Conservation (phyloP, 2,113 vertebrate genomes). For the Anser brachyrhynchus region DNA sequence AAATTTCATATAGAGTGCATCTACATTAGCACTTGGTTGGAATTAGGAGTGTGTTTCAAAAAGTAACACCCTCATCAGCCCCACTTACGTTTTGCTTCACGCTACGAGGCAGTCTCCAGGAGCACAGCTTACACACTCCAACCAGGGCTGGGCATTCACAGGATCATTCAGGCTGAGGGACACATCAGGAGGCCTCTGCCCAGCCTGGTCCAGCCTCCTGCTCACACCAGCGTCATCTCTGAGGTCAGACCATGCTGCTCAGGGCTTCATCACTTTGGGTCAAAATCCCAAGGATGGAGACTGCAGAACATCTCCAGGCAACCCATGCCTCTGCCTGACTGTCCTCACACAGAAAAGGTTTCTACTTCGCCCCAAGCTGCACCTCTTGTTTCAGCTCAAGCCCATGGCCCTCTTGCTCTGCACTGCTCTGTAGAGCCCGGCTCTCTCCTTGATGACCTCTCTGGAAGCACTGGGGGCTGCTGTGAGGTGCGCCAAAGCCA, state of each 20-base stretch:
- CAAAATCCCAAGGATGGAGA: background rate
- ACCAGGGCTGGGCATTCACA: background rate
- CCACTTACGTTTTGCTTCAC: accelerated
- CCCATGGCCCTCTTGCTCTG: background rate
- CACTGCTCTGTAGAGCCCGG: accelerated
- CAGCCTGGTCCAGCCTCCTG: background rate
- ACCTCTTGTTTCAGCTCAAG: background rate
- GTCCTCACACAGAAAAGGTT: background rate
- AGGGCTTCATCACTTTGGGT: background rate
- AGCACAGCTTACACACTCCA: background rate
- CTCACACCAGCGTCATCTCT: background rate
- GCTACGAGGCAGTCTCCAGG: background rate
- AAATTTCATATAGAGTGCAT: background rate
- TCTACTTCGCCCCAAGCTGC: background rate
- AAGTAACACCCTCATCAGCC: background rate
- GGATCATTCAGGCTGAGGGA: background rate
- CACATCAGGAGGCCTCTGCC: background rate
- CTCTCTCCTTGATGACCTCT: background rate
- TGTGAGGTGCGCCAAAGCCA: background rate
- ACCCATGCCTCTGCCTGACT: background rate
- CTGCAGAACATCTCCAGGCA: background rate
- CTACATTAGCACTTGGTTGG: background rate
- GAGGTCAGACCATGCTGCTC: background rate
- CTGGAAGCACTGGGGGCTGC: background rate
- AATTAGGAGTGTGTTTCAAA: background rate